phyloP scores from a whole-genome alignment of 2,797 vertebrate genomes.

The Cuculus canorus region DNA sequence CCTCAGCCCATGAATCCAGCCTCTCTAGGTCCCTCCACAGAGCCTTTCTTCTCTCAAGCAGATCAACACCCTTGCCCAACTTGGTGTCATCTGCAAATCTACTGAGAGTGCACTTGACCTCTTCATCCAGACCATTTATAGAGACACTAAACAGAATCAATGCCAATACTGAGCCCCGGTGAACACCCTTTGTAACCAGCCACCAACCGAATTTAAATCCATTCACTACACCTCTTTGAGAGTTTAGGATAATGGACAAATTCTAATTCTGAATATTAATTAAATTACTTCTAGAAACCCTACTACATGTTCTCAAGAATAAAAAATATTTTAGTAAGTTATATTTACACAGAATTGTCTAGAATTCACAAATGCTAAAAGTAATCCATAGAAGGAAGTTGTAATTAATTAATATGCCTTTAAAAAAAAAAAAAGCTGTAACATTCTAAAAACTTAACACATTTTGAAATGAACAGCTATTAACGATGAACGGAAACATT shows the following conservation, averaged over 20 bases:
- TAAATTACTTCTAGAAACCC: background rate
- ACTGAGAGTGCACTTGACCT: too few species aligned
- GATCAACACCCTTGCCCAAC: too few species aligned
- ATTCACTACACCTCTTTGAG: too few species aligned
- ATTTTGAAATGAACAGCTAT: slow-evolving; percentile 49
- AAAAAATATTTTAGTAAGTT: background rate
- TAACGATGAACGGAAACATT: slow-evolving; percentile 48
- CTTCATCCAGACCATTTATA: too few species aligned
- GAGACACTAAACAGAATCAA: too few species aligned
- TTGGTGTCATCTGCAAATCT: too few species aligned
- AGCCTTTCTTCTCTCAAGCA: too few species aligned
- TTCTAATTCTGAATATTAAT: background rate
- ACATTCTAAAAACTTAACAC: background rate
- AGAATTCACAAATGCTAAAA: slow-evolving; percentile 13
- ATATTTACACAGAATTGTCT: slow-evolving; percentile 23
- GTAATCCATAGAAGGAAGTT: slow-evolving; percentile 43
- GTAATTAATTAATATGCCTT: slow-evolving; percentile 37
- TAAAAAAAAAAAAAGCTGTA: background rate
- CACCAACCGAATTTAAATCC: too few species aligned
- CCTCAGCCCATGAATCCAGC: too few species aligned
- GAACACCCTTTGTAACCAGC: too few species aligned
- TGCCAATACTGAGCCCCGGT: too few species aligned
- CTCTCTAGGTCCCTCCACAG: too few species aligned
- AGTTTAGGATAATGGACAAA: background rate
- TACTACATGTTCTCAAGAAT: background rate